phyloP scores from a whole-genome alignment of 2,888 invertebrate species.

The Acronicta psi region DNA sequence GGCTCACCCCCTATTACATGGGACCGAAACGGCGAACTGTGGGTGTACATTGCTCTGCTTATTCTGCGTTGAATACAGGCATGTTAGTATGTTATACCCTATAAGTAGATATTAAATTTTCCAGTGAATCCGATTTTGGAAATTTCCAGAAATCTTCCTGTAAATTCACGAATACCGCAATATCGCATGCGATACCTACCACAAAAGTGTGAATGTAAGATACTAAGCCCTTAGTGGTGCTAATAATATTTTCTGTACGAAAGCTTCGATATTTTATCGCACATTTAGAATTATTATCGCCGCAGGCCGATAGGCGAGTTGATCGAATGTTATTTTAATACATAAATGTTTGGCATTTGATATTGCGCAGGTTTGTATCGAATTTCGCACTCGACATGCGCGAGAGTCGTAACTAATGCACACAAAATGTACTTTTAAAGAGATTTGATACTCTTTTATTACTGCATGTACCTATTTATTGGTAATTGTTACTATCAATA shows the following conservation, averaged over 20 bases:
- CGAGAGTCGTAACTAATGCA: conserved; percentile 1
- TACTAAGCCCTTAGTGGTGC: conserved; percentile 25
- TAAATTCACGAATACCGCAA: conserved; percentile 10
- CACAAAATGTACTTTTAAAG: not conserved
- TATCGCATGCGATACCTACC: conserved; percentile 18
- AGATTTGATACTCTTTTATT: not conserved
- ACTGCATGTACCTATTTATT: not conserved
- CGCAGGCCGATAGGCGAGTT: conserved; percentile 29
- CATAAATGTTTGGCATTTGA: conserved; percentile 18
- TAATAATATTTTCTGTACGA: conserved; percentile 31
- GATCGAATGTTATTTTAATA: conserved; percentile 27
- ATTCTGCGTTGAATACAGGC: too few species aligned
- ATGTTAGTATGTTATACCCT: too few species aligned
- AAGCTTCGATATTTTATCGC: conserved; percentile 35
- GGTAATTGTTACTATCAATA: not conserved
- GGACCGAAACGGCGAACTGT: too few species aligned
- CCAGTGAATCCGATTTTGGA: too few species aligned
- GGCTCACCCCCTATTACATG: too few species aligned
- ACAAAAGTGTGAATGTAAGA: conserved; percentile 25
- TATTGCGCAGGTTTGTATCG: conserved; percentile 6
- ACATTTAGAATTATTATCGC: conserved; percentile 37
- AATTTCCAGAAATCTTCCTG: too few species aligned
- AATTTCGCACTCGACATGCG: conserved; percentile 6
- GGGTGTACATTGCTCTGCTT: too few species aligned
- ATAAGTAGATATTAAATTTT: too few species aligned